These are phyloP conservation scores for Monomorium pharaonis DNA, from an alignment of 1,140 invertebrate genomes.

Conservation along the genomic window DNA sequence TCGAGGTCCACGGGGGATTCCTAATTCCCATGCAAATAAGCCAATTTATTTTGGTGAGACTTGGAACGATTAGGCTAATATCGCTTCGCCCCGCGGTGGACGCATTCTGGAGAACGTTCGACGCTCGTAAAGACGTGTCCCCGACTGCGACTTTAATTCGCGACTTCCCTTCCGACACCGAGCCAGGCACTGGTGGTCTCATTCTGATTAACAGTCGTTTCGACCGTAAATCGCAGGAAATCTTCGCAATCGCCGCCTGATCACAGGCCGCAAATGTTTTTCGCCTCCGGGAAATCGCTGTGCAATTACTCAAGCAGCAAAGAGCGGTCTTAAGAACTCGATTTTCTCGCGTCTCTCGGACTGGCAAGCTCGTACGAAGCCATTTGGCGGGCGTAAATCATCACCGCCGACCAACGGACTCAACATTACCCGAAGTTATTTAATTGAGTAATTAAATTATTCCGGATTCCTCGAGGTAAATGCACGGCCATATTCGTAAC, in stretches of 20 bases:
- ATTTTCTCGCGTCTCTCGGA: conserved; percentile 25
- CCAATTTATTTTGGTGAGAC: conserved; percentile 81
- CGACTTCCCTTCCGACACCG: conserved; percentile 54
- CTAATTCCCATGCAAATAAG: conserved; percentile 84
- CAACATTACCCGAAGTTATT: conserved; percentile 14
- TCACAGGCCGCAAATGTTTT: neutral
- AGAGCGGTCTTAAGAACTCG: conserved; percentile 8
- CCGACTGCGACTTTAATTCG: conserved; percentile 66
- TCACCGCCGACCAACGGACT: neutral
- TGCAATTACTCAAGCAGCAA: conserved; percentile 23
- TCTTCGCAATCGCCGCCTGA: conserved; percentile 13
- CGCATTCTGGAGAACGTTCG: neutral
- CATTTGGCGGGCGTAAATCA: conserved; percentile 34
- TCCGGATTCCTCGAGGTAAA: neutral
- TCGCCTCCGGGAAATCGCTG: neutral
- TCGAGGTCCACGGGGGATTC: conserved; percentile 72
- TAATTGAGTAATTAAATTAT: conserved; percentile 46
- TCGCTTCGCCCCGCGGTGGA: conserved; percentile 41
- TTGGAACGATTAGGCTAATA: conserved; percentile 81
- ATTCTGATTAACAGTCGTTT: conserved; percentile 60
- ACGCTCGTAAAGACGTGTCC: conserved; percentile 72
- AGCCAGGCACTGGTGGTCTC: conserved; percentile 62
- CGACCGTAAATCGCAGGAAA: conserved; percentile 27
- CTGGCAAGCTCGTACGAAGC: conserved; percentile 19
- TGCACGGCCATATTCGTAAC: neutral